Evolutionary conservation across 2,888 invertebrate species (phyloP), one percentile per base, ranked within the genome.

Genomic region (Tachina fera): DNA sequence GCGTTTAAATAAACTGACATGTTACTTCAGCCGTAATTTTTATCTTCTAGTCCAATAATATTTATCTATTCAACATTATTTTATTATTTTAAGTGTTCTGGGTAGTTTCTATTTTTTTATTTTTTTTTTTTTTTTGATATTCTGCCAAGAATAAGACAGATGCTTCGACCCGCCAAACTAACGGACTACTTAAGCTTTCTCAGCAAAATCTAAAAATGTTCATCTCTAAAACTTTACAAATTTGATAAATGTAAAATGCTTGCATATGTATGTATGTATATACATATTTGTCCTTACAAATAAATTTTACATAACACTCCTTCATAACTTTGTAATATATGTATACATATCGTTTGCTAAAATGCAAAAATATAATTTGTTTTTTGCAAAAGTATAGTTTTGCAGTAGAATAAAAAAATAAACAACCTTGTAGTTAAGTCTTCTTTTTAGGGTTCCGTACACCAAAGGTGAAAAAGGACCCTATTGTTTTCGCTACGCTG

Each of bases 1-100:
- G 67, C 71, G 65, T 53, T 65, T 77, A 47, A 68, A 41, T 39
- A 43, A 31, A 56, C 61, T 51, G 77, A 77, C 80, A 72, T 84
- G 84, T 63, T 81, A 81, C 61, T 72, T 77, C 39, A 49, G 56
- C 39, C 6, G 31, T 43, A 41, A 45, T 16, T 41, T 61, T 58
- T 19, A 14, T 53, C 9, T 56, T 67, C 60, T 19, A 51, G 43
- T 41, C 22, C 11, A 68, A n/a, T 9, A 51, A 9, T 53, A 81
- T 76, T 51, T 76, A 77, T 56, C 67, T 65, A 56, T 75, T 68
- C 56, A 70, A 53, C 19, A 75, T 74, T 49, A 61, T 63, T 22
- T 63, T 83, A 47, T 61, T 78, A 68, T 78, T 72, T n/a, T 41
- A 47, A 68, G 56, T 74, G 31, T 31, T 49, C 58, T 53, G 16